These are phyloP conservation scores for Panulirus ornatus DNA, from an alignment of 1,140 invertebrate genomes.

Conservation along the genomic window DNA sequence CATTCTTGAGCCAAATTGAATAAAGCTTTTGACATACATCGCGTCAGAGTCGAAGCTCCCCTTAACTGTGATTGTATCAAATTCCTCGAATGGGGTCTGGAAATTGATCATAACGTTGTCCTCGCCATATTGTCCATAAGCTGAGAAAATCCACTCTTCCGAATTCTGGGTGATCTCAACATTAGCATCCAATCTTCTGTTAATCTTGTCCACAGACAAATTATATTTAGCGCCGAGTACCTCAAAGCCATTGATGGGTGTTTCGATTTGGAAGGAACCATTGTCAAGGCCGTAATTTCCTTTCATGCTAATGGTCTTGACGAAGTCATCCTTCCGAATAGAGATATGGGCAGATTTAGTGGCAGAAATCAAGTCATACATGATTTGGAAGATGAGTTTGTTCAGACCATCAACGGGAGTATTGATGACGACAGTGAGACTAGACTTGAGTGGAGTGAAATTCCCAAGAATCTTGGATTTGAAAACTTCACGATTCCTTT, in stretches of 20 bases:
- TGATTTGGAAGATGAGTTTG: conserved; percentile 16
- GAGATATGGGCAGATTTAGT: conserved; percentile 25
- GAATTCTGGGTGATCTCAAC: conserved; percentile 40
- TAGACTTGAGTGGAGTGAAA: conserved; percentile 17
- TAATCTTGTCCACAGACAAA: conserved; percentile 8
- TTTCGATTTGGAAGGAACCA: conserved; percentile 39
- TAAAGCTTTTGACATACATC: conserved; percentile 26
- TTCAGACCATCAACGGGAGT: conserved; percentile 40
- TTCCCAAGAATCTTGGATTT: not conserved
- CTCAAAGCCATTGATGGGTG: conserved; percentile 39
- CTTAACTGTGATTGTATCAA: conserved; percentile 23
- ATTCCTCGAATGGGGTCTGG: conserved; percentile 62
- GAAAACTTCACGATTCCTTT: conserved; percentile 41
- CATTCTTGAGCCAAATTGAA: conserved; percentile 49
- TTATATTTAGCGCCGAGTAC: conserved; percentile 51
- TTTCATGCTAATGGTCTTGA: conserved; percentile 29
- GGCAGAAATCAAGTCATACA: conserved; percentile 20
- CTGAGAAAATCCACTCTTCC: conserved; percentile 39
- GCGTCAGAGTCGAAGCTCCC: conserved; percentile 33
- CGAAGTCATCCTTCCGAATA: conserved; percentile 10
- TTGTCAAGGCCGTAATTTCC: conserved; percentile 10
- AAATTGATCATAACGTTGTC: conserved; percentile 51
- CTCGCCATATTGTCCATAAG: conserved; percentile 30
- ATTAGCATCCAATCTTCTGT: not conserved
- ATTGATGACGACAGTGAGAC: not conserved